Evolutionary conservation across 1,140 invertebrate genomes (phyloP), one percentile per base, ranked within the genome.

Genomic region (Liolophura sinensis): DNA sequence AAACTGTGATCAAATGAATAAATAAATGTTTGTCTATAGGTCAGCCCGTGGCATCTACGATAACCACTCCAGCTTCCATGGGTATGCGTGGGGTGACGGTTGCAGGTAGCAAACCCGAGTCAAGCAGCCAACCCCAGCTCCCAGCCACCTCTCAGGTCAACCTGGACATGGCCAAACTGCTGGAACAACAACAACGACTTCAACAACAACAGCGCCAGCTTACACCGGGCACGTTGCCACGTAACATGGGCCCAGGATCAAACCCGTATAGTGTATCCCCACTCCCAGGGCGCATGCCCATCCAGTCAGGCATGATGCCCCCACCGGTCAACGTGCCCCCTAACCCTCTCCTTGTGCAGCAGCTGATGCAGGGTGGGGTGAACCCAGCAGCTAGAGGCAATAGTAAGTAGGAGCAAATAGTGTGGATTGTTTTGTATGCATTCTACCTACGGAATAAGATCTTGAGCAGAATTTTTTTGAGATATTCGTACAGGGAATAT

Each of bases 311-410:
- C 9, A 63, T 68, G 14, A 55, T 77, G 22, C 73, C 76, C 12
- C 59, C 73, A 27, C 76, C 69, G 54, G 65, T 65, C 1, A 62
- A 58, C 18, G 52, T 61, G 31, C 50, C 51, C n/a, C 55, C 51
- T 18, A 77, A 75, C 64, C 62, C 73, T 20, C 56, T 74, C 31
- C 40, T 77, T 20, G 70, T 79, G 70, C 78, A 81, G 59, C 73
- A 76, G 68, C 75, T 79, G 70, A 72, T 76, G 61, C 72, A 75
- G 46, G 63, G 67, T 24, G 65, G 67, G 15, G 64, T 69, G 6
- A 64, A 31, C 25, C 25, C 66, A 54, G 65, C 73, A 14, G 68
- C 67, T 7, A 74, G 70, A 70, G 70, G 31, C 31, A 40, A 40
- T 40, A 40, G 31, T 40, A 40, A 40, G 31, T 40, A 3, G 9